Base-by-base conservation (phyloP, 92 coral and sea anemone species). In the Epizoanthus scotinus region DNA sequence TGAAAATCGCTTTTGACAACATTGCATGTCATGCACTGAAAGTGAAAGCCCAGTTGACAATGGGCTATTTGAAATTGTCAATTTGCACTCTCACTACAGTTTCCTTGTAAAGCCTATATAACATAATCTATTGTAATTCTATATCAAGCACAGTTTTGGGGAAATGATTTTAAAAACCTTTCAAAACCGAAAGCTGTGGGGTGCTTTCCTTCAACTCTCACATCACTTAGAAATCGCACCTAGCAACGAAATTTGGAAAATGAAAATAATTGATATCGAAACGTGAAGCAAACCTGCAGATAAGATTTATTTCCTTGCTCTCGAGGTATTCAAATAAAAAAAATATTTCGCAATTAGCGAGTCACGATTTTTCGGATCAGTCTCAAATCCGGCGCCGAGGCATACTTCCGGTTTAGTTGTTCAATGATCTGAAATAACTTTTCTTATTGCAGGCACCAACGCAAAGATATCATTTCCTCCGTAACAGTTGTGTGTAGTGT, bases 351-450 rank as follows among this genome's bases (percentile, higher is more conserved):
- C 19, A 14, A n/a, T n/a, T n/a, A 53, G 27, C 54, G n/a, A 53
- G 59, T 44, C 52, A 44, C 22, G 38, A 71, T 17, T 50, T 59
- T 71, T 71, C 57, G 10, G 55, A 24, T 53, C 59, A 71, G 53
- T 53, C 78, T 34, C 29, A 71, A 71, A 75, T 38, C 67, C 25
- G 44, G 20, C 31, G 67, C n/a, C 81, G 56, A 75, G 42, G 81
- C 57, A 75, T 59, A 38, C 81, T 75, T 75, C 81, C 81, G 67
- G 81, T 75, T 75, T 64, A 27, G 21, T 19, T 38, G 68, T 60
- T 60, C 38, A 59, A 22, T 34, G 56, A 31, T 15, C 73, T 68
- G 25, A 63, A 57, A 28, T 57, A 34, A 13, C 26, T 8, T 73
- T 74, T 29, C 67, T 44, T 19, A 31, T 27, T 27, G 63, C 24